Evolutionary conservation across 2,888 invertebrate genomes (phyloP).

Genomic region (Allophyes oxyacanthae): DNA sequence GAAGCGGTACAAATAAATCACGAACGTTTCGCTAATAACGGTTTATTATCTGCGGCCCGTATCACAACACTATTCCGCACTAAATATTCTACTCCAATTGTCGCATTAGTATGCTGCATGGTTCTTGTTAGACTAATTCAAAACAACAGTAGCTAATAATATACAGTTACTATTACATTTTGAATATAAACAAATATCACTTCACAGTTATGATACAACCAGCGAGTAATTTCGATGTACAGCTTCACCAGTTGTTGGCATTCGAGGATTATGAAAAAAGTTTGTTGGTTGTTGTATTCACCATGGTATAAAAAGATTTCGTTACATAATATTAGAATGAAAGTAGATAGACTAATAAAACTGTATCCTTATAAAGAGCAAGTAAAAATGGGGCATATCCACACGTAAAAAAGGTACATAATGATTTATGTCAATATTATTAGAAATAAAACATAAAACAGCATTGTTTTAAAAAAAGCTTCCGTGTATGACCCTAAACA

Average conservation of each 20-base stretch:
- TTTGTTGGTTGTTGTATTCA: background rate
- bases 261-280: constrained; percentile 14
- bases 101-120: constrained; percentile 62
- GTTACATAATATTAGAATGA: no score
- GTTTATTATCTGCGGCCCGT: constrained; percentile 58
- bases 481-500: no score
- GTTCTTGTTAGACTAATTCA: constrained; percentile 58
- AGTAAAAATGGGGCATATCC: no score
- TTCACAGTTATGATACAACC: background rate
- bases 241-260: constrained; percentile 1
- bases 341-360: no score
- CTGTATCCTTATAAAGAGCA: no score
- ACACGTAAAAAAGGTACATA: no score
- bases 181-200: constrained; percentile 12
- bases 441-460: no score
- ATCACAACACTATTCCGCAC: constrained; percentile 51
- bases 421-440: no score
- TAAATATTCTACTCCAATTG: constrained; percentile 57
- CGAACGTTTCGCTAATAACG: constrained; percentile 63
- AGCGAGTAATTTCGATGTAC: background rate
- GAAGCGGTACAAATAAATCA: constrained; percentile 61
- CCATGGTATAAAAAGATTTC: no score
- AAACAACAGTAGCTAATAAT: constrained; percentile 54
- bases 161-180: constrained; percentile 37
- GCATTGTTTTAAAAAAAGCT: no score